Conservation (phyloP, 2,888 invertebrate species). For the Chironomus riparius region DNA sequence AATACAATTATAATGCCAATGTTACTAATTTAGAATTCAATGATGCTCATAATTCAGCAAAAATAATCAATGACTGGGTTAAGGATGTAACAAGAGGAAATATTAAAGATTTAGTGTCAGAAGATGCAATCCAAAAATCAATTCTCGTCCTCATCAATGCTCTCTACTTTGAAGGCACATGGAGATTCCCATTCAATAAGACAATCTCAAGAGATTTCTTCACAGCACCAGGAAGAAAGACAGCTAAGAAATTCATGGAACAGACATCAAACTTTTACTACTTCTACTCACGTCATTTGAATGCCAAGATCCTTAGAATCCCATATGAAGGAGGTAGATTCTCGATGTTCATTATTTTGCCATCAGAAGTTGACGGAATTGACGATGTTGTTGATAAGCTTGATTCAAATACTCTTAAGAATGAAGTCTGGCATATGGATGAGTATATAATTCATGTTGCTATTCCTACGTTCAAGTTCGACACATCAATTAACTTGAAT, state of each 20-base stretch:
- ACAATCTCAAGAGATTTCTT: conserved; percentile 56
- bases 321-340: conserved; percentile 61
- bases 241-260: conserved; percentile 59
- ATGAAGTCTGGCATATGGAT: conserved; percentile 51
- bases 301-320: conserved; percentile 62
- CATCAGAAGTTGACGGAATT: conserved; percentile 54
- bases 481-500: conserved; percentile 55
- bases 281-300: conserved; percentile 51
- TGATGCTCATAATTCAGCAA: conserved; percentile 46
- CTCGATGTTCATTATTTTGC: conserved; percentile 64
- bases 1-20: conserved; percentile 56
- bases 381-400: conserved; percentile 51
- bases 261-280: conserved; percentile 55
- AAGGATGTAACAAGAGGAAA: conserved; percentile 62
- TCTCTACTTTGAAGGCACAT: conserved; percentile 71
- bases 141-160: conserved; percentile 64
- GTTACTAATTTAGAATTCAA: conserved; percentile 56
- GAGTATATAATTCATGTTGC: conserved; percentile 52
- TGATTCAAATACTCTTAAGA: conserved; percentile 47
- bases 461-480: conserved; percentile 67
- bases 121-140: conserved; percentile 44
- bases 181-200: conserved; percentile 60
- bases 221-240: conserved; percentile 42
- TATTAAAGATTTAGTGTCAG: conserved; percentile 56
- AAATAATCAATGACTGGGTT: conserved; percentile 72